Evolutionary conservation across 2,888 invertebrate genomes (phyloP).

Genomic region (Bombyx huttoni): DNA sequence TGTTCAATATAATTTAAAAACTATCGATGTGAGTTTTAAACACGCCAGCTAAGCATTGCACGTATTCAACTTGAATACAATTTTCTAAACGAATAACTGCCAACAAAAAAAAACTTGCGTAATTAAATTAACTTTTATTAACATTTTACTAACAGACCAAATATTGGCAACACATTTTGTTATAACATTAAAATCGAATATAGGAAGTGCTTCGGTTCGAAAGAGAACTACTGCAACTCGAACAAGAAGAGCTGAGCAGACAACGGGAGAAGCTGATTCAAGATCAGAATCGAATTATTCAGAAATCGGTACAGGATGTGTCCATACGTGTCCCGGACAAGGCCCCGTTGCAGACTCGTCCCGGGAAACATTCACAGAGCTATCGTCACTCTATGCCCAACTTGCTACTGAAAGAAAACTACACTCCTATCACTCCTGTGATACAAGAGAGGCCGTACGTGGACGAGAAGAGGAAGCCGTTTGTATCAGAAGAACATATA

Average conservation of each 20-base stretch:
- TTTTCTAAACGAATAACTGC: background rate
- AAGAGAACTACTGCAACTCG: slow-evolving; percentile 81
- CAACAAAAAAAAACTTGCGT: background rate
- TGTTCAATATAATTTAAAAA: background rate
- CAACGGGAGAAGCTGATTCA: slow-evolving; percentile 80
- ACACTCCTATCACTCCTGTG: slow-evolving; percentile 25
- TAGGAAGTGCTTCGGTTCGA: slow-evolving; percentile 84
- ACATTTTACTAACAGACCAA: background rate
- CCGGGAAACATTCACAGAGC: slow-evolving; percentile 25
- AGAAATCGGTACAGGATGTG: slow-evolving; percentile 77
- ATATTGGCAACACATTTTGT: background rate
- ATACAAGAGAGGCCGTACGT: slow-evolving; percentile 27
- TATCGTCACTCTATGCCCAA: slow-evolving; percentile 69
- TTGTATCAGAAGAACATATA: slow-evolving; percentile 61
- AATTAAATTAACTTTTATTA: background rate
- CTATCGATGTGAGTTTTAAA: background rate
- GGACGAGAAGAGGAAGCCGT: slow-evolving; percentile 54
- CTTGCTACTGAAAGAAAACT: slow-evolving; percentile 44
- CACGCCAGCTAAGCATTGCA: background rate
- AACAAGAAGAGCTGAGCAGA: slow-evolving; percentile 83
- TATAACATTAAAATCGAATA: slow-evolving; percentile 2
- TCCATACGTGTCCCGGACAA: slow-evolving; percentile 47
- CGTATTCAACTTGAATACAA: background rate
- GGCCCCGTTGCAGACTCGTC: slow-evolving; percentile 28
- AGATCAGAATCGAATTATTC: slow-evolving; percentile 74